These are phyloP conservation scores for Oophaga pumilio DNA, from an alignment of 2,113 vertebrate genomes.

Conservation along the genomic window DNA sequence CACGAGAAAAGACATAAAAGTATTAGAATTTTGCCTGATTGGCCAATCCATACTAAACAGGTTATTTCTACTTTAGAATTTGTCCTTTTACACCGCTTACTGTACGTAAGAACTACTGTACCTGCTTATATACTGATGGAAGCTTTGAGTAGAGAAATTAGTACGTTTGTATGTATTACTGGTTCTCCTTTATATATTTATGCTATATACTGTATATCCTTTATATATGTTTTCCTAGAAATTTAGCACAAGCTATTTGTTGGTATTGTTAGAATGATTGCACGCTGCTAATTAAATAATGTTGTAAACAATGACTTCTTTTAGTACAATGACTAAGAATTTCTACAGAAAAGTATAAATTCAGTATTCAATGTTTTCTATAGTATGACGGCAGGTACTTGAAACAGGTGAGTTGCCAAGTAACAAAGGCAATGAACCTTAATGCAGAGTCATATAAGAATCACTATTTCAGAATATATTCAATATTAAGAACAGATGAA, in stretches of 20 bases:
- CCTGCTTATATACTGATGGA: background rate
- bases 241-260: background rate
- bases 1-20: no score
- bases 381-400: background rate
- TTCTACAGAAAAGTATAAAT: background rate
- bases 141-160: background rate
- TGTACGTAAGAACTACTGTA: no score
- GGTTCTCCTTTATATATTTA: background rate
- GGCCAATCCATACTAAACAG: no score
- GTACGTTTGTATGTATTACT: background rate
- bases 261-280: background rate
- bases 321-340: background rate
- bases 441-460: background rate
- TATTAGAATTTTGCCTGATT: no score
- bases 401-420: background rate
- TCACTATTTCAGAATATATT: background rate
- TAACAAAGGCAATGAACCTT: conserved; percentile 4
- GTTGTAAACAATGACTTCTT: background rate
- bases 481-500: background rate
- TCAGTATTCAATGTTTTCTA: background rate
- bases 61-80: no score
- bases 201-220: background rate
- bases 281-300: background rate
- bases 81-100: no score
- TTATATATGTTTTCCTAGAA: background rate